Evolutionary conservation across 2,888 invertebrate genomes (phyloP).

Genomic region (Cinara cedri): DNA sequence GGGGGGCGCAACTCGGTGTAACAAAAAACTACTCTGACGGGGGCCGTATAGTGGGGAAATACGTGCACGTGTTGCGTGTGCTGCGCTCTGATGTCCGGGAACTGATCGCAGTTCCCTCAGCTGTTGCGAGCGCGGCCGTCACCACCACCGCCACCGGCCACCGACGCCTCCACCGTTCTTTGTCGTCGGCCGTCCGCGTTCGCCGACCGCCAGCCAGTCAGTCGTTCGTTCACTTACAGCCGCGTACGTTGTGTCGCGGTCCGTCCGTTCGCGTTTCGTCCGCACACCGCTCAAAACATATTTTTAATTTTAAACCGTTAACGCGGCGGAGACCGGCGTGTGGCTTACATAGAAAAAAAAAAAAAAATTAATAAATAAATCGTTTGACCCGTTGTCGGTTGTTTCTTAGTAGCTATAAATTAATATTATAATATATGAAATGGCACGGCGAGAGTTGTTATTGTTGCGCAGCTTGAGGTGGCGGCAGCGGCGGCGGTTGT

Average conservation of each 20-base stretch:
- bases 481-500: background rate
- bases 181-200: conserved; percentile 25
- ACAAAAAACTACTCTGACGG: background rate
- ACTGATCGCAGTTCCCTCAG: conserved; percentile 34
- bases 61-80: conserved; percentile 54
- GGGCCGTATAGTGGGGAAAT: conserved; percentile 24
- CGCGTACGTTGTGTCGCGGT: background rate
- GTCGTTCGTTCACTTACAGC: background rate
- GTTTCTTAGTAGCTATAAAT: background rate
- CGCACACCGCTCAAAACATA: background rate
- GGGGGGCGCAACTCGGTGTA: background rate
- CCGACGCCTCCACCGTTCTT: conserved; percentile 10
- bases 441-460: conserved; percentile 9
- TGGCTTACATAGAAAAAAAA: too few species aligned
- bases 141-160: background rate
- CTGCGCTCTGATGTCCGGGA: conserved; percentile 54
- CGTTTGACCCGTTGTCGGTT: too few species aligned
- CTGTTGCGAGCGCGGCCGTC: conserved; percentile 38
- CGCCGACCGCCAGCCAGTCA: conserved; percentile 18
- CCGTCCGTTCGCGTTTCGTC: background rate
- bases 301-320: too few species aligned
- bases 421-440: conserved; percentile 9
- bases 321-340: background rate
- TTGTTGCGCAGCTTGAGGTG: background rate
- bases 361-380: too few species aligned